Evolutionary conservation across 2,888 invertebrate species (phyloP).

Genomic region (Taphrorychus bicolor): DNA sequence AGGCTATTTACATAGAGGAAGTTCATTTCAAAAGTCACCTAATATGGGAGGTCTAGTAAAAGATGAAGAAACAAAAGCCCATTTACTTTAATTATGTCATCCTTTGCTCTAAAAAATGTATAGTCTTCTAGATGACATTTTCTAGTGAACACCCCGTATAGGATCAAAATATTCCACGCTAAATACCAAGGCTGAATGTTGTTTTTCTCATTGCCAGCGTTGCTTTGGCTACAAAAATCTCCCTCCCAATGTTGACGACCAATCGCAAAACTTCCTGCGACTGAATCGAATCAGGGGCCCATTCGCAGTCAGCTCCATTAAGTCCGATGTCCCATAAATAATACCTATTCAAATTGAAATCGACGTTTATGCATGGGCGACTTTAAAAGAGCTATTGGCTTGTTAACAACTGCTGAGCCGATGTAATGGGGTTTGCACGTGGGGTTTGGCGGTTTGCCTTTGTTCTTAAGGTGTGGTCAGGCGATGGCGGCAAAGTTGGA

Average conservation of each 20-base stretch:
- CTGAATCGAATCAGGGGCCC: neutral
- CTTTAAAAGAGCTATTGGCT: neutral
- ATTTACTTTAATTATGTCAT: no score
- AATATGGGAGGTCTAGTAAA: neutral
- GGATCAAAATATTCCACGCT: no score
- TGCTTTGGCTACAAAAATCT: neutral
- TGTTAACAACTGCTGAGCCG: neutral
- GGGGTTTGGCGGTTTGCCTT: no score
- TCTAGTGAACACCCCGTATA: no score
- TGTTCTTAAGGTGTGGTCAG: no score
- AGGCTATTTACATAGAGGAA: no score
- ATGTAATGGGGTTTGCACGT: no score
- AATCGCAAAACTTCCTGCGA: neutral
- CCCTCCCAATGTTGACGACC: neutral
- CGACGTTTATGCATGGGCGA: neutral
- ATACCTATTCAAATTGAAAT: neutral
- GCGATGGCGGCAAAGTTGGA: no score
- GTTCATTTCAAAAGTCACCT: neutral
- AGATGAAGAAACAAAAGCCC: neutral
- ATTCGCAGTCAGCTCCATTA: neutral
- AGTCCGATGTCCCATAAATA: slow-evolving; percentile 1
- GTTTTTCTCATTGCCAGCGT: no score
- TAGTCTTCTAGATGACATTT: no score
- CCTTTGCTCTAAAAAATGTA: no score
- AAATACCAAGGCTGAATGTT: no score